A percentile compares a stretch with the other conserved stretches of the same genome.
phyloP scores from a whole-genome alignment of 2,113 vertebrate genomes.

The Tetraodon nigroviridis region DNA sequence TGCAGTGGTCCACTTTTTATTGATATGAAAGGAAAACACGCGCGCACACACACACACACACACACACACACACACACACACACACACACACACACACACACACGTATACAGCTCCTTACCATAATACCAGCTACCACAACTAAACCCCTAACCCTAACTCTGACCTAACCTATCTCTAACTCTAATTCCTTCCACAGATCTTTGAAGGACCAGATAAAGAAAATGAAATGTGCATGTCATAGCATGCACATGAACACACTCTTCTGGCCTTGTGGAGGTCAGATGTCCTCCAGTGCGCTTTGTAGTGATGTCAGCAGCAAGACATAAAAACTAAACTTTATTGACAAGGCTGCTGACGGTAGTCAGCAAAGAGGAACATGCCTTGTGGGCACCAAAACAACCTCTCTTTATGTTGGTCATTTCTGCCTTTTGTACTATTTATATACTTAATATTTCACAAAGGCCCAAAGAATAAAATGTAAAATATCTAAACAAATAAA shows the following conservation, averaged over 20 bases:
- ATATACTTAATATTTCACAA: slow-evolving; percentile 7
- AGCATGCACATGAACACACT: slow-evolving; percentile 2
- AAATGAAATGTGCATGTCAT: too few relatives aligned
- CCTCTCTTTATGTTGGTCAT: not conserved
- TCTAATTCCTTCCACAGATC: too few relatives aligned
- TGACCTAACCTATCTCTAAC: too few relatives aligned
- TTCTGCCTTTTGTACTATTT: not conserved
- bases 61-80: not conserved
- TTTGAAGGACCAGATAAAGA: too few relatives aligned
- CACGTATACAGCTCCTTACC: too few relatives aligned
- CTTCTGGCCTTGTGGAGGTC: slow-evolving; percentile 38
- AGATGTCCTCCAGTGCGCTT: slow-evolving; percentile 50
- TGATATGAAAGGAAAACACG: not conserved
- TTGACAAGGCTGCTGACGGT: slow-evolving; percentile 72
- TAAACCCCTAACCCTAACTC: too few relatives aligned
- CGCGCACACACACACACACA: slow-evolving; percentile 15
- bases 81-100: too few relatives aligned
- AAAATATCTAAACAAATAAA: slow-evolving; percentile 26
- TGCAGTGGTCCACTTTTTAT: slow-evolving; percentile 13
- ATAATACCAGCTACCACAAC: too few relatives aligned
- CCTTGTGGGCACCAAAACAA: slow-evolving; percentile 32
- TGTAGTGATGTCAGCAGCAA: slow-evolving; percentile 63
- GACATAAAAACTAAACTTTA: slow-evolving; percentile 74
- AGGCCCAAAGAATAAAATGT: not conserved
- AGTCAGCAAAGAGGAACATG: slow-evolving; percentile 45